Percentiles rank a stretch among this genome's conserved stretches.
phyloP scores from a whole-genome alignment of 2,113 vertebrate genomes.

The Circaetus gallicus region DNA sequence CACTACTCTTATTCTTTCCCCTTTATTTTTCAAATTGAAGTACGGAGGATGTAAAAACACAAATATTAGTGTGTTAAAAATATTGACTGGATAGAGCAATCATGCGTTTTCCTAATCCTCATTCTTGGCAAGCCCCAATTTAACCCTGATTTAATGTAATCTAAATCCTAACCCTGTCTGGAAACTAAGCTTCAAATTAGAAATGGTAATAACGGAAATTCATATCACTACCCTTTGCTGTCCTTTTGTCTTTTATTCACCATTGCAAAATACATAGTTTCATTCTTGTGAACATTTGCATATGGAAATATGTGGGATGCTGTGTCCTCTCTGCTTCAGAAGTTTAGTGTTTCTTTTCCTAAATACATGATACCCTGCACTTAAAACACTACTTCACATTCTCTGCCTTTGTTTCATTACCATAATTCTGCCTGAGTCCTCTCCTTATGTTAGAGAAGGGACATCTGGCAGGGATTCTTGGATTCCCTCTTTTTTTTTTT shows the following conservation, averaged over 20 bases:
- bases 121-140: not conserved
- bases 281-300: not conserved
- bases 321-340: not conserved
- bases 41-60: not conserved
- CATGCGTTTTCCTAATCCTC: not conserved
- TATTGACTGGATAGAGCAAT: not conserved
- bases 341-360: not conserved
- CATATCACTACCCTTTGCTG: not conserved
- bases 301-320: not conserved
- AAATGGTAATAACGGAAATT: not conserved
- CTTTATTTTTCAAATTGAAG: not conserved
- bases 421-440: not conserved
- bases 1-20: not conserved
- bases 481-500: not conserved
- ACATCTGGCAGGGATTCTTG: not conserved
- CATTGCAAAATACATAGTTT: not conserved
- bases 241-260: not conserved
- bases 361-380: not conserved
- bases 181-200: constrained; percentile 2
- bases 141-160: not conserved
- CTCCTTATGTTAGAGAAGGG: not conserved
- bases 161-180: constrained; percentile 16
- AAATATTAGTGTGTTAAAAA: not conserved
- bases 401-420: not conserved
- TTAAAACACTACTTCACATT: not conserved